Conservation (phyloP, 2,113 vertebrate genomes). For the Oriolus oriolus region DNA sequence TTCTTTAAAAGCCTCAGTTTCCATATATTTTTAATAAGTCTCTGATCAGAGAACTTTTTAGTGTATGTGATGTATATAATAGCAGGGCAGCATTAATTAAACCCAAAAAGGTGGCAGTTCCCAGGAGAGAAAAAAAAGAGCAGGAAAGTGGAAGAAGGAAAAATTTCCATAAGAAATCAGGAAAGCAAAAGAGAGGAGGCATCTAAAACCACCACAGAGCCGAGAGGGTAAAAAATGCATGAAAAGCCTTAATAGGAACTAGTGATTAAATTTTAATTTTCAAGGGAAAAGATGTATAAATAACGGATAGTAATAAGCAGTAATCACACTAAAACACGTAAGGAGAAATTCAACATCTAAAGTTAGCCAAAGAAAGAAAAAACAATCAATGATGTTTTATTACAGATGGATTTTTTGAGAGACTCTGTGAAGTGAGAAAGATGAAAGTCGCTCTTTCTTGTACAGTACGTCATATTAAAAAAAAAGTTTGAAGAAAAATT, state of each 20-base stretch:
- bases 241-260: background rate
- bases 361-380: background rate
- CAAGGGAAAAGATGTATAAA: background rate
- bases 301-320: background rate
- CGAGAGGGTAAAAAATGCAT: background rate
- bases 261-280: slow-evolving; percentile 12
- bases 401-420: background rate
- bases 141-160: background rate
- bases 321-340: background rate
- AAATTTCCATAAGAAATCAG: background rate
- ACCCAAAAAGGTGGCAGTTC: background rate
- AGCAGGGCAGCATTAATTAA: background rate
- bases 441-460: background rate
- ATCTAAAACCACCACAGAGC: background rate
- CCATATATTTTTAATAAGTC: background rate
- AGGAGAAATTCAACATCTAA: background rate
- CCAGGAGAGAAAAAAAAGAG: background rate
- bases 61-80: background rate
- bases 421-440: background rate
- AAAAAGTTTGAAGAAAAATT: background rate
- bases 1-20: background rate
- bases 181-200: background rate
- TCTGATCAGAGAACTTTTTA: background rate
- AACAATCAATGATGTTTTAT: background rate
- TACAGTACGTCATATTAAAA: background rate